phyloP scores from a whole-genome alignment of 1,140 invertebrate genomes.

The Ips typographus region DNA sequence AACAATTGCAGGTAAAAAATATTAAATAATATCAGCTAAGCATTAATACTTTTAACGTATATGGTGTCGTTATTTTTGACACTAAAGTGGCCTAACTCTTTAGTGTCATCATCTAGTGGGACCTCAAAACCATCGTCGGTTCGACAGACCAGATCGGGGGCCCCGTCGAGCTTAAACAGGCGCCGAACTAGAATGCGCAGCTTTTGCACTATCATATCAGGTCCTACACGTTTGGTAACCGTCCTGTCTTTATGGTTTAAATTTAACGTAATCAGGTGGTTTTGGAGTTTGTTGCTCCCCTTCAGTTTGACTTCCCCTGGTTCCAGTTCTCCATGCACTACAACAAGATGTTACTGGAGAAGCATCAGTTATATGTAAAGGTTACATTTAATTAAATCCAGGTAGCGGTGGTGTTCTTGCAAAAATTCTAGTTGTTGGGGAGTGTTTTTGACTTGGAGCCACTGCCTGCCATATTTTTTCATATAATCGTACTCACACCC shows the following conservation, averaged over 20 bases:
- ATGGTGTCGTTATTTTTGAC: slow-evolving; percentile 82
- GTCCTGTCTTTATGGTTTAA: slow-evolving; percentile 58
- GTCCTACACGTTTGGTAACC: slow-evolving; percentile 70
- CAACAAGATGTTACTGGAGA: slow-evolving; percentile 6
- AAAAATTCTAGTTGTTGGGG: slow-evolving; percentile 62
- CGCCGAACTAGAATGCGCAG: slow-evolving; percentile 71
- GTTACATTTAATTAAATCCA: slow-evolving; percentile 57
- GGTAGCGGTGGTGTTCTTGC: slow-evolving; percentile 73
- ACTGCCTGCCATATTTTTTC: slow-evolving; percentile 74
- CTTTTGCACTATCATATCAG: slow-evolving; percentile 81
- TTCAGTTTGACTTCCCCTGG: slow-evolving; percentile 63
- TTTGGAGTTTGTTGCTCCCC: slow-evolving; percentile 67
- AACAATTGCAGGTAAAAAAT: too few species aligned
- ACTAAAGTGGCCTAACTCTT: slow-evolving; percentile 80
- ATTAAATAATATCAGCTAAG: too few species aligned
- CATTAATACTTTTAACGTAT: slow-evolving; percentile 34
- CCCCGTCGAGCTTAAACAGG: slow-evolving; percentile 61
- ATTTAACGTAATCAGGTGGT: slow-evolving; percentile 66
- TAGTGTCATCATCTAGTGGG: slow-evolving; percentile 75
- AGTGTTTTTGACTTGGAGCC: slow-evolving; percentile 60
- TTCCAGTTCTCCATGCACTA: slow-evolving; percentile 79
- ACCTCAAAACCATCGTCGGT: slow-evolving; percentile 67
- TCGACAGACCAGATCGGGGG: slow-evolving; percentile 55
- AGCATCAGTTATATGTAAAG: slow-evolving; percentile 13
- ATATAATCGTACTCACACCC: slow-evolving; percentile 89